Conservation (phyloP, 2,888 invertebrate genomes). For the Chorisops tibialis region DNA sequence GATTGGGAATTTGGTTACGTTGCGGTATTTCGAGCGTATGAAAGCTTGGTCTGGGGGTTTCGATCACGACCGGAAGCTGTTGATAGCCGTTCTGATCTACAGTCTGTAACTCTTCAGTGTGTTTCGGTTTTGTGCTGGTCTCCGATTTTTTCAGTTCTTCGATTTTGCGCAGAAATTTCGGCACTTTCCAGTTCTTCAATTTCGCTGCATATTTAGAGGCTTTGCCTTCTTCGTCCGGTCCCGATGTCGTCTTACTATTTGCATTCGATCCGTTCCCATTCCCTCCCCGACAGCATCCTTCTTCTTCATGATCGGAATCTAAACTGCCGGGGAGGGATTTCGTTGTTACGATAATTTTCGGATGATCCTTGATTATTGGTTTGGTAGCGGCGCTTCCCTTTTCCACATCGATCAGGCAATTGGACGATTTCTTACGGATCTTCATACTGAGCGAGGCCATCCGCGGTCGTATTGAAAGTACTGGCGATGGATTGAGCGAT, state of each 20-base stretch:
- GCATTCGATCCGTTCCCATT: slow-evolving; percentile 47
- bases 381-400: slow-evolving; percentile 33
- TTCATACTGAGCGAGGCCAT: slow-evolving; percentile 50
- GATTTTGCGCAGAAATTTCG: slow-evolving; percentile 63
- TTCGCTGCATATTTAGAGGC: slow-evolving; percentile 53
- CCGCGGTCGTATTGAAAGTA: slow-evolving; percentile 48
- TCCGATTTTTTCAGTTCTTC: slow-evolving; percentile 47
- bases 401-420: slow-evolving; percentile 30
- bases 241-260: slow-evolving; percentile 49
- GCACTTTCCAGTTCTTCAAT: slow-evolving; percentile 67
- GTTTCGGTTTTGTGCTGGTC: slow-evolving; percentile 31
- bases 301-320: slow-evolving; percentile 69
- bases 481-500: slow-evolving; percentile 50
- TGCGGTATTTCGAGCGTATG: slow-evolving; percentile 49
- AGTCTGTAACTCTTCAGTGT: slow-evolving; percentile 41
- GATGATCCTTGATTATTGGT: slow-evolving; percentile 43
- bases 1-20: slow-evolving; percentile 40
- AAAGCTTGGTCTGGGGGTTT: slow-evolving; percentile 54
- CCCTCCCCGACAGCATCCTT: slow-evolving; percentile 48
- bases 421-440: slow-evolving; percentile 44
- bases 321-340: slow-evolving; percentile 80
- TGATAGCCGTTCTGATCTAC: slow-evolving; percentile 57
- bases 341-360: slow-evolving; percentile 58
- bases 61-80: slow-evolving; percentile 64
- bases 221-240: slow-evolving; percentile 59